Evolutionary conservation across 2,797 vertebrate genomes (phyloP), one percentile per base, ranked within the genome.

Genomic region (Scyliorhinus canicula): DNA sequence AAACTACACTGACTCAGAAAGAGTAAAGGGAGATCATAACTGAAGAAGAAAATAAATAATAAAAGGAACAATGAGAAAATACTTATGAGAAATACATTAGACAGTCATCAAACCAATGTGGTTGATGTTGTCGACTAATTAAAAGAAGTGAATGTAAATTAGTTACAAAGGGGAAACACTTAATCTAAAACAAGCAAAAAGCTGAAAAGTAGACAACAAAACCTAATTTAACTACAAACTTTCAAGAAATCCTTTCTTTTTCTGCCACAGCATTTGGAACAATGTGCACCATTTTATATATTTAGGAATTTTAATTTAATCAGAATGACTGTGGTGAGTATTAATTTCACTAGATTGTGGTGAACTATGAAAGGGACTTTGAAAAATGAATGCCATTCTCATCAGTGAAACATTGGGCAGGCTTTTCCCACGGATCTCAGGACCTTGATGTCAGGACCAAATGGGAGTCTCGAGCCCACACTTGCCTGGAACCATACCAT

Each of bases 301-400:
- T 21, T 52, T 50, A 50, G 65, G 93, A 52, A 52, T 31, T 74
- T 74, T 74, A 94, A 71, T 52, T 74, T 21, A 74, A 94, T 74
- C 71, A 47, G 52, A 94, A 71, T 94, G 47, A 94, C 47, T 71
- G 44, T 50, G 19, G 3, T 52, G 93, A 94, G 93, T 74, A 71
- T 31, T 74, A 94, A 94, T 94, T 71, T 94, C 93, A 94, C 5
- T 67, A 94, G 93, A 74, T 50, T 94, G 67, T 94, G 44, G 47
- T 71, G 47, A 94, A 35, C 47, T 71, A 40, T 69, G 63, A 47
- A 65, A 94, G 16, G 14, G 21, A 60, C 52, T 47, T 55, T 19
- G 71, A 74, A 94, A 93, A 52, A 52, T 74, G 7, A 74, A 47
- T 74, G 14, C 4, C 52, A 50, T 74, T 71, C 47, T 94, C 31